Base-by-base conservation (phyloP, 2,888 invertebrate species). In the Amblyteles armatorius region DNA sequence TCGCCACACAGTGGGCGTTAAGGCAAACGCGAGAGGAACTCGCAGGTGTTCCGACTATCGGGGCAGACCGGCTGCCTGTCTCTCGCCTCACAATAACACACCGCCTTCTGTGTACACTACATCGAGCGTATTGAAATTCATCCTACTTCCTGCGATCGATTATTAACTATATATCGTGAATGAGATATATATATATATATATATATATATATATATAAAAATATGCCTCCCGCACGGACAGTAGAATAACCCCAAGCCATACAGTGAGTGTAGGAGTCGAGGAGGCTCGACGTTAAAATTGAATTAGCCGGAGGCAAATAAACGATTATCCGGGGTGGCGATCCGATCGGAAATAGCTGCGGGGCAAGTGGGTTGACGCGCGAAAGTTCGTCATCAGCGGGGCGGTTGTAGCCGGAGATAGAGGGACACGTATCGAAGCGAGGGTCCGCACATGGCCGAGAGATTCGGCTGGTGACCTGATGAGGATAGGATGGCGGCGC, bases 241-340 rank as follows among this genome's bases (percentile, higher is more conserved):
- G 67, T 65, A 36, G 76, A 50, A 19, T 19, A 40, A 65, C 40
- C 65, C 40, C 36, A 19, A 36, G 33, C 63, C 67, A 52, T 67
- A 76, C 67, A 36, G 76, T 52, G 52, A 52, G 22, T 48, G 48
- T 67, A 63, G 76, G 84, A 33, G 79, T 69, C 68, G 79, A 22
- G 26, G 60, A 73, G 11, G 84, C 40, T 79, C 79, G 60, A 77
- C 72, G 79, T 85, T 83, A 87, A 79, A 87, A 88, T 86, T 67
- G 79, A 86, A 88, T 88, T 83, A 87, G 67, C 84, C 85, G 44
- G 69, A 67, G 79, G 76, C 82, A 88, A 82, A 86, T 88, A 84
- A 86, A 86, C 86, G 82, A 87, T 87, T 86, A 84, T 84, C 79
- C 80, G 40, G 72, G 36, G 29, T 60, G 67, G 76, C 69, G 77